phyloP scores from a whole-genome alignment of 2,113 vertebrate species.

The Rafetus swinhoei region DNA sequence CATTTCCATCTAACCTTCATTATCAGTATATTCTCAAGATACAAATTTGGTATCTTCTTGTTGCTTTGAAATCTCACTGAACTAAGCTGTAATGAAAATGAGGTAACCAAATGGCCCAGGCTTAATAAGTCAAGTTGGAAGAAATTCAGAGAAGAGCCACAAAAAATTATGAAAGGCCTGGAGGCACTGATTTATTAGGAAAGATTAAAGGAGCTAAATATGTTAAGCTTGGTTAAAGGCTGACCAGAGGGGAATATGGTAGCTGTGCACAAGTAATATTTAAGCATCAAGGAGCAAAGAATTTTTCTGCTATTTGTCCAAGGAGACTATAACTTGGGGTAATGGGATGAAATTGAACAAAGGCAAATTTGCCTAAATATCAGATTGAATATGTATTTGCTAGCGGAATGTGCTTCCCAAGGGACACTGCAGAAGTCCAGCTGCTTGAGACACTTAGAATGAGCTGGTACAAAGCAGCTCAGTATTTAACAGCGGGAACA shows the following conservation, averaged over 20 bases:
- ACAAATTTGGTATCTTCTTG: not conserved
- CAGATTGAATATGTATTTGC: not conserved
- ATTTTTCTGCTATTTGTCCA: not conserved
- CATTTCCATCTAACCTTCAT: not conserved
- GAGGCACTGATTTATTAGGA: not conserved
- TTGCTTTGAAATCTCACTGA: not conserved
- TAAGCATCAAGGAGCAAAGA: not conserved
- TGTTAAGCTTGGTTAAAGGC: not conserved
- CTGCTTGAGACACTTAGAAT: not conserved
- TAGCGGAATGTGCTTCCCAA: rapidly evolving
- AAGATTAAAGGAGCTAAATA: not conserved
- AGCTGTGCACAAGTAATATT: not conserved
- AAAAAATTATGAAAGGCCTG: not conserved
- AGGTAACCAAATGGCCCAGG: not conserved
- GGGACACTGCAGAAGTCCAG: not conserved
- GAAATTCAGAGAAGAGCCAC: not conserved
- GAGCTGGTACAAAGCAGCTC: not conserved
- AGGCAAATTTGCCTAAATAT: not conserved
- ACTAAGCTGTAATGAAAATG: not conserved
- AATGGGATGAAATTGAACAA: rapidly evolving
- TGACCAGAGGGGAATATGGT: not conserved
- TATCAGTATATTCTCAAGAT: not conserved
- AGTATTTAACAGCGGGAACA: not conserved
- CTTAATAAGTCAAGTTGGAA: not conserved
- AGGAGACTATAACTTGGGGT: not conserved